Evolutionary conservation across 2,888 invertebrate genomes (phyloP).

Genomic region (Cepaea hortensis): DNA sequence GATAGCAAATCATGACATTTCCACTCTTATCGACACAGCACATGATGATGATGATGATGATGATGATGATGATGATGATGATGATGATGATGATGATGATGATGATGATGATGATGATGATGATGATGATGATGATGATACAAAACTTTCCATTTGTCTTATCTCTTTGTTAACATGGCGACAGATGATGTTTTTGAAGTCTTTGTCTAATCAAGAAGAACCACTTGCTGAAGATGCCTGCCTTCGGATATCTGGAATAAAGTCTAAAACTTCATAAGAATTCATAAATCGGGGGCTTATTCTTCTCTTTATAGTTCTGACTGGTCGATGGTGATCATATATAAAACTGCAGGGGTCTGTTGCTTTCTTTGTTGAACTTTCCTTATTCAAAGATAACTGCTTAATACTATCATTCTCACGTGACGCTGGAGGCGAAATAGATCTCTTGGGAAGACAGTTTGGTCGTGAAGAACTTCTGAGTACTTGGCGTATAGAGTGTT

Average conservation of each 20-base stretch:
- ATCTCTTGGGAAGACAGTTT: not conserved
- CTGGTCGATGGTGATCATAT: conserved; percentile 45
- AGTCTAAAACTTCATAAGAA: conserved; percentile 52
- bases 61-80: not conserved
- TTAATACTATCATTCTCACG: not conserved
- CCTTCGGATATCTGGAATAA: not conserved
- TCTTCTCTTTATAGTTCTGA: conserved; percentile 45
- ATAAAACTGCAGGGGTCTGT: not conserved
- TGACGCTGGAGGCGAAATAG: not conserved
- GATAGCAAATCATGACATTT: not conserved
- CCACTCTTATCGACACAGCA: not conserved
- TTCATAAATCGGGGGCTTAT: conserved; percentile 51
- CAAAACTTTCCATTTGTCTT: not conserved
- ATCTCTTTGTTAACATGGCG: too few relatives aligned
- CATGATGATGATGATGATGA: not conserved
- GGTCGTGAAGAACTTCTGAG: not conserved
- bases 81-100: not conserved
- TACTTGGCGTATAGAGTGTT: not conserved
- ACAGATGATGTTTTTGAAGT: too few relatives aligned
- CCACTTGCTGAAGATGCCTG: too few relatives aligned
- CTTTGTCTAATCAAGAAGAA: too few relatives aligned
- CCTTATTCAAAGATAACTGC: not conserved
- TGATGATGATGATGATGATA: not conserved
- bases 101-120: not conserved
- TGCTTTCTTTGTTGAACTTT: not conserved